Percentiles rank a stretch among this genome's conserved stretches.
Conservation (phyloP, 2,113 vertebrate genomes). For the Brachyistius frenatus region DNA sequence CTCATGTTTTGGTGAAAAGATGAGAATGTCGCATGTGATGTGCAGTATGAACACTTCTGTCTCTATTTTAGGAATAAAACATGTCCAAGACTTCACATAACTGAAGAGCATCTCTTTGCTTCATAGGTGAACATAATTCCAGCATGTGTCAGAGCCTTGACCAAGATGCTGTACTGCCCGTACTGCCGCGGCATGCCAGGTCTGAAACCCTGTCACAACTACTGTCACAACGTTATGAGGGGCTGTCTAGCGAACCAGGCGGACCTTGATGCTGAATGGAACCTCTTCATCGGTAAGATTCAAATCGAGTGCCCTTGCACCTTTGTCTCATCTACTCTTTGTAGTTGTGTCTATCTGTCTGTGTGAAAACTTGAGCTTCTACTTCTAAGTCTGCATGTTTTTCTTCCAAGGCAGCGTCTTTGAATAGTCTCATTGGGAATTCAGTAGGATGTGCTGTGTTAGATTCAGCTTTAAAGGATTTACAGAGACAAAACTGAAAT, state of each 20-base stretch:
- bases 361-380: slow-evolving; percentile 22
- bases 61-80: too few relatives aligned
- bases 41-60: background rate
- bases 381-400: slow-evolving; percentile 54
- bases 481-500: slow-evolving; percentile 79
- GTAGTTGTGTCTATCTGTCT: slow-evolving; percentile 8
- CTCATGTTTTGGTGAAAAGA: slow-evolving; percentile 8
- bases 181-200: slow-evolving; percentile 92
- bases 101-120: slow-evolving; percentile 46
- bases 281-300: slow-evolving; percentile 95
- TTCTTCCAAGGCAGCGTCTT: slow-evolving; percentile 55
- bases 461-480: slow-evolving; percentile 78
- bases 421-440: slow-evolving; percentile 66
- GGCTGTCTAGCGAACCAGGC: slow-evolving; percentile 99
- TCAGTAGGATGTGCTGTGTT: slow-evolving; percentile 66
- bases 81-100: slow-evolving; percentile 14
- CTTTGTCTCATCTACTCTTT: slow-evolving; percentile 22
- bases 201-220: slow-evolving; percentile 94
- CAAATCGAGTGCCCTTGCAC: slow-evolving; percentile 19
- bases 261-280: slow-evolving; percentile 98
- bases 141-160: slow-evolving; percentile 94
- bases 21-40: background rate
- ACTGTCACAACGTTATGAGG: slow-evolving; percentile 98
- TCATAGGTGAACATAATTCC: slow-evolving; percentile 92
- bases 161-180: slow-evolving; percentile 97